Percentiles rank a stretch among this genome's conserved stretches.
phyloP scores from a whole-genome alignment of 2,113 vertebrate genomes.

The Peromyscus maniculatus region DNA sequence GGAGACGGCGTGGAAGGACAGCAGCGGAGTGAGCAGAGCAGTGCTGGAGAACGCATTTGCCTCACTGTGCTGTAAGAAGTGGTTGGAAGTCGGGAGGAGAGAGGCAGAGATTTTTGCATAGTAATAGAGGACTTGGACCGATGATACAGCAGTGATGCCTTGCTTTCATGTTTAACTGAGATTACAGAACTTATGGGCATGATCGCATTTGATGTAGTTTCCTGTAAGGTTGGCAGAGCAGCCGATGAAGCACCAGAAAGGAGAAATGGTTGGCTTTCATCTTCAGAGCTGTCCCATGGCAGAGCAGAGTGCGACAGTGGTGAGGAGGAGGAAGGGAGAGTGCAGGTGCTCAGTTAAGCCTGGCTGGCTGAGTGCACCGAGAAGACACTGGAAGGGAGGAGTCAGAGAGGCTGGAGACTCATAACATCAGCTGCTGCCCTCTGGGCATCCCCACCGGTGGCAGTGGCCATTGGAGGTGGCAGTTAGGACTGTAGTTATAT shows the following conservation, averaged over 20 bases:
- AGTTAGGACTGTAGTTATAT: background rate
- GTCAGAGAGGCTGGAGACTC: background rate
- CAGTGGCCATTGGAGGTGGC: background rate
- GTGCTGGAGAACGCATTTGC: background rate
- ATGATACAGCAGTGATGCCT: background rate
- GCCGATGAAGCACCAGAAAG: slow-evolving; percentile 20
- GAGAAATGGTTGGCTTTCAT: slow-evolving; percentile 32
- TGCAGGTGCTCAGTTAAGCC: background rate
- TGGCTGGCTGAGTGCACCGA: background rate
- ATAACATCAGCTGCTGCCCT: background rate
- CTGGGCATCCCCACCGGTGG: background rate
- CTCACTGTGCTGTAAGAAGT: background rate
- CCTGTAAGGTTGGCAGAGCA: background rate
- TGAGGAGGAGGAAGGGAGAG: background rate
- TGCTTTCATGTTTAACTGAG: slow-evolving; percentile 1
- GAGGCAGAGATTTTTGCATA: background rate
- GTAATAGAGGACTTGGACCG: background rate
- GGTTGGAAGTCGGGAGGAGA: background rate
- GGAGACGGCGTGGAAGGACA: background rate
- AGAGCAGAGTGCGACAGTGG: background rate
- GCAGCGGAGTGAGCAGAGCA: background rate
- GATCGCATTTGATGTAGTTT: slow-evolving; percentile 48
- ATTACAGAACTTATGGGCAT: background rate
- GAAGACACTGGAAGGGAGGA: background rate
- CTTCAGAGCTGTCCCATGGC: slow-evolving; percentile 24